Evolutionary conservation across 1,140 invertebrate genomes (phyloP).

Genomic region (Drosophila setifemur): DNA sequence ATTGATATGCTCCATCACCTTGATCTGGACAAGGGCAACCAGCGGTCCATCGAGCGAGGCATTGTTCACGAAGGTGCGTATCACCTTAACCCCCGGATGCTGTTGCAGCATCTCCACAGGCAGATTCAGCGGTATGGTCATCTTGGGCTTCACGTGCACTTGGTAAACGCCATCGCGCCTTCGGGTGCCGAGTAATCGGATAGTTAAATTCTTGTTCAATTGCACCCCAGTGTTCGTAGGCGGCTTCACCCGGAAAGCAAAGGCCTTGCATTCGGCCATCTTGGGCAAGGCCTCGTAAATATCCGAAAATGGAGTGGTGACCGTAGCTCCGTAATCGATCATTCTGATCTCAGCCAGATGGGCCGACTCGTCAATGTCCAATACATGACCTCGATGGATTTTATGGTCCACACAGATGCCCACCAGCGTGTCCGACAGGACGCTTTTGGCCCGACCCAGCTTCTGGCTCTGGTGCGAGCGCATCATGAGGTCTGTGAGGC

Average conservation of each 20-base stretch:
- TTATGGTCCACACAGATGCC: not conserved
- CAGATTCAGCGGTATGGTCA: constrained; percentile 27
- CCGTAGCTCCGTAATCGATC: constrained; percentile 36
- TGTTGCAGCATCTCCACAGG: constrained; percentile 32
- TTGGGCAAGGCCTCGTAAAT: constrained; percentile 16
- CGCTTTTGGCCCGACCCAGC: not conserved
- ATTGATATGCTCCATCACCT: constrained; percentile 26
- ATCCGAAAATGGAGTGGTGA: not conserved
- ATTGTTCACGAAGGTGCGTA: constrained; percentile 10
- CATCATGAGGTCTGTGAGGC: not conserved
- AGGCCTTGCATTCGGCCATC: constrained; percentile 38
- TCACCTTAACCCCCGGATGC: constrained; percentile 25
- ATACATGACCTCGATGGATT: constrained; percentile 19
- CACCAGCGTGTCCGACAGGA: constrained; percentile 29
- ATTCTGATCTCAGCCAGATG: constrained; percentile 23
- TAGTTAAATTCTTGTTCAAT: constrained; percentile 28
- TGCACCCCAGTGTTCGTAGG: constrained; percentile 23
- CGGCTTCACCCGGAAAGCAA: constrained; percentile 35
- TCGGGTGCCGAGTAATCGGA: constrained; percentile 32
- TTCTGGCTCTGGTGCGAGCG: not conserved
- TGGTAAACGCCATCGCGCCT: constrained; percentile 28
- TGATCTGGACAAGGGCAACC: constrained; percentile 38
- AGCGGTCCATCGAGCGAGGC: constrained; percentile 5
- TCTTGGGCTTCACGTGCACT: constrained; percentile 41
- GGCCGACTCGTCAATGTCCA: not conserved